phyloP scores from a whole-genome alignment of 92 coral and sea anemone species.

The Actinernus sp. region DNA sequence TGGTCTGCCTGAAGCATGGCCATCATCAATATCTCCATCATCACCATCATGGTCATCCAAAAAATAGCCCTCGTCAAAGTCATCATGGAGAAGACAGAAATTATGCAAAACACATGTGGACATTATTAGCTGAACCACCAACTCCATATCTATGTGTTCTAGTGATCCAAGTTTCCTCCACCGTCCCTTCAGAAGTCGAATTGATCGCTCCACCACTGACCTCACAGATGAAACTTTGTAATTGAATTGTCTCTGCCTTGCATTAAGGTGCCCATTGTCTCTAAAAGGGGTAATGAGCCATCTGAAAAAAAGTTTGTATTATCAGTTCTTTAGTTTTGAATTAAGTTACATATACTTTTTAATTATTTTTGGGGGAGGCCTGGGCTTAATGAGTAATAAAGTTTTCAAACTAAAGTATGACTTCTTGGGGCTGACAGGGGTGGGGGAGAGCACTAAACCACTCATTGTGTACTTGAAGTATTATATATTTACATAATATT shows the following conservation, averaged over 20 bases:
- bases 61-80: conserved; percentile 34
- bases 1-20: conserved; percentile 2
- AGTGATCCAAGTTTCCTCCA: conserved; percentile 37
- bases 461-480: not conserved
- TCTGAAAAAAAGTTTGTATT: conserved; percentile 9
- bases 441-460: not conserved
- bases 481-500: not conserved
- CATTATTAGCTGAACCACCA: conserved; percentile 31
- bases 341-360: no score
- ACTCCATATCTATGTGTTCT: conserved; percentile 28
- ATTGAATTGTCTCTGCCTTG: conserved; percentile 38
- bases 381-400: not conserved
- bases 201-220: conserved; percentile 49
- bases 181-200: conserved; percentile 41
- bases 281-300: conserved; percentile 56
- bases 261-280: conserved; percentile 47
- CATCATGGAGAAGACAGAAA: conserved; percentile 46
- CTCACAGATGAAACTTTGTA: conserved; percentile 36
- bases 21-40: conserved; percentile 16
- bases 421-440: not conserved
- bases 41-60: no score
- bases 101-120: conserved; percentile 46
- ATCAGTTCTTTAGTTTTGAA: no score
- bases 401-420: not conserved
- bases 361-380: no score